phyloP scores from a whole-genome alignment of 2,113 vertebrate species.

The Tragulus kanchil region DNA sequence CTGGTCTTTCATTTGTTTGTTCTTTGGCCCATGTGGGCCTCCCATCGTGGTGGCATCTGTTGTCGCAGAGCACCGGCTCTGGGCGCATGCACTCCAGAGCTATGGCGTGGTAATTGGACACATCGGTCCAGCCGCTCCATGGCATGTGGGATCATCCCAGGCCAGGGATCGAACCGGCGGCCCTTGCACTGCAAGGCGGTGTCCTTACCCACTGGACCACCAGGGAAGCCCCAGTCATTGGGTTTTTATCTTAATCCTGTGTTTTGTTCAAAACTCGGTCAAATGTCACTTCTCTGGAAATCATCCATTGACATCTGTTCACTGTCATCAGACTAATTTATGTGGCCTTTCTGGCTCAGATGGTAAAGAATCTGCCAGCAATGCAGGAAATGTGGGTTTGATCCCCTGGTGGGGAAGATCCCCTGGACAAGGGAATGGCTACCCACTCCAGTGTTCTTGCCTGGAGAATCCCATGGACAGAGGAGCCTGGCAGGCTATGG shows the following conservation, averaged over 20 bases:
- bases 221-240: too few species aligned
- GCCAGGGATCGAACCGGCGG: too few species aligned
- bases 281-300: not conserved
- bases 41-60: too few species aligned
- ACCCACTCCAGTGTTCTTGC: not conserved
- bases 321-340: not conserved
- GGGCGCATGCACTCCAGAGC: too few species aligned
- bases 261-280: not conserved
- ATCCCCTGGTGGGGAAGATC: not conserved
- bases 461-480: not conserved
- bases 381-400: not conserved
- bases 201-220: too few species aligned
- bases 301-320: not conserved
- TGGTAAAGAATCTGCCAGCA: not conserved
- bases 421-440: not conserved
- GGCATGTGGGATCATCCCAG: too few species aligned
- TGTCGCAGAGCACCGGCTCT: too few species aligned
- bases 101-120: too few species aligned
- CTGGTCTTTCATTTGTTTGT: too few species aligned
- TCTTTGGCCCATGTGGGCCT: too few species aligned
- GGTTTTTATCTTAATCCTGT: slow-evolving; percentile 15
- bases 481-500: not conserved
- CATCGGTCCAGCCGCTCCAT: too few species aligned
- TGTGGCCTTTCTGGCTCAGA: not conserved
- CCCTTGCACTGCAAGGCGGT: too few species aligned